These are phyloP conservation scores for Dasypogon diadema DNA, from an alignment of 2,888 invertebrate species.

Conservation along the genomic window DNA sequence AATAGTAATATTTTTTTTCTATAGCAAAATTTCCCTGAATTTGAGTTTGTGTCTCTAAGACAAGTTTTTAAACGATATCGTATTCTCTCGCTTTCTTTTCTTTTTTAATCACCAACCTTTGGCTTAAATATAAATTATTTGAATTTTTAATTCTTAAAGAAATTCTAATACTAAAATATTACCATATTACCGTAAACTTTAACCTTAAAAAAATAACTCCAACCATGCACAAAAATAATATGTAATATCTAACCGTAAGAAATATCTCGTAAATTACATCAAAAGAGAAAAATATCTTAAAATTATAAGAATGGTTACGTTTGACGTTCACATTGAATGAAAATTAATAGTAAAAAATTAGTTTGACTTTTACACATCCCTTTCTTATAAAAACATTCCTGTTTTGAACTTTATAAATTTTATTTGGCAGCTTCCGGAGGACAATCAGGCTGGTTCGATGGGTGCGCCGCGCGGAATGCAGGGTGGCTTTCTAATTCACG, in stretches of 20 bases:
- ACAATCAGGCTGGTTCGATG: slow-evolving; percentile 93
- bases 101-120: slow-evolving; percentile 47
- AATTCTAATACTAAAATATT: slow-evolving; percentile 17
- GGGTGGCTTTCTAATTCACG: slow-evolving; percentile 88
- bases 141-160: slow-evolving; percentile 41
- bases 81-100: slow-evolving; percentile 5
- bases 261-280: slow-evolving; percentile 14
- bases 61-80: slow-evolving; percentile 23
- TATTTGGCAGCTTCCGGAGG: slow-evolving; percentile 89
- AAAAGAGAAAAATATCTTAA: slow-evolving; percentile 27
- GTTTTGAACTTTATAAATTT: slow-evolving; percentile 61
- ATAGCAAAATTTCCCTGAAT: slow-evolving; percentile 48
- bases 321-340: slow-evolving; percentile 23
- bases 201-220: slow-evolving; percentile 37
- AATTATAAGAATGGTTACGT: slow-evolving; percentile 29
- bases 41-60: slow-evolving; percentile 40
- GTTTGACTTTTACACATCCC: background rate
- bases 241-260: background rate
- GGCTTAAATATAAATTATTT: slow-evolving; percentile 33
- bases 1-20: slow-evolving; percentile 32
- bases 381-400: background rate
- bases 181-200: slow-evolving; percentile 9
- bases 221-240: slow-evolving; percentile 20
- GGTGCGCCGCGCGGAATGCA: slow-evolving; percentile 91
- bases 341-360: slow-evolving; percentile 10